Evolutionary conservation across 2,888 invertebrate genomes (phyloP).

Genomic region (Microctonus brassicae): DNA sequence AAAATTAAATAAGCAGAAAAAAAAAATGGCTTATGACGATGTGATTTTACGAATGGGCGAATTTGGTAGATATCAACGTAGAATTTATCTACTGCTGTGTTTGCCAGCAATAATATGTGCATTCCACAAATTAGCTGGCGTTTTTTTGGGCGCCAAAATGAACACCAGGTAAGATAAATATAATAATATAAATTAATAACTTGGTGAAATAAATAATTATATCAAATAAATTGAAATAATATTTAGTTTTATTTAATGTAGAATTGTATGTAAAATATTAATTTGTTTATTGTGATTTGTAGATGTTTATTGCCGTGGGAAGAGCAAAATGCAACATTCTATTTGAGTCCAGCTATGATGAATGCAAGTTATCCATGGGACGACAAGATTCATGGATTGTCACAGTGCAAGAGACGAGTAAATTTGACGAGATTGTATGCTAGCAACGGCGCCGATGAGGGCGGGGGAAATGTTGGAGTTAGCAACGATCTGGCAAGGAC

Average conservation of each 20-base stretch:
- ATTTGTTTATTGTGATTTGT: conserved; percentile 41
- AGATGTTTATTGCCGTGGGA: conserved; percentile 77
- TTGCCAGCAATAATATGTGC: conserved; percentile 81
- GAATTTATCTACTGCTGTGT: conserved; percentile 78
- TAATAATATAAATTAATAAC: neutral
- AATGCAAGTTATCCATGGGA: conserved; percentile 74
- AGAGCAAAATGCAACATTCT: conserved; percentile 70
- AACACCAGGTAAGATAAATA: conserved; percentile 72
- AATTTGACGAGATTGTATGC: conserved; percentile 61
- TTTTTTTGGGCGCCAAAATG: conserved; percentile 78
- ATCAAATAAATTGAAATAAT: neutral
- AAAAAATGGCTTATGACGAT: conserved; percentile 79
- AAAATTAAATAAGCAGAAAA: conserved; percentile 39
- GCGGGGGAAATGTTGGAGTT: conserved; percentile 38
- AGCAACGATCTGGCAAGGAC: conserved; percentile 36
- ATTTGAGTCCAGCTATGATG: conserved; percentile 69
- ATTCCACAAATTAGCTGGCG: conserved; percentile 80
- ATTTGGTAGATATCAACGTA: conserved; percentile 79
- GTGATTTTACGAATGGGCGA: conserved; percentile 78
- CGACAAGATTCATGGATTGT: conserved; percentile 67
- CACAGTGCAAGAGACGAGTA: conserved; percentile 70
- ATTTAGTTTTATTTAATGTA: no score
- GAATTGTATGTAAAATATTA: no score
- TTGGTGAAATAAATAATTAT: neutral
- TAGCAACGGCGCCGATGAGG: conserved; percentile 43